Base-by-base conservation (phyloP, 30 jellyfish, hydroid and myxozoan genomes). In the Cassiopea xamachana region DNA sequence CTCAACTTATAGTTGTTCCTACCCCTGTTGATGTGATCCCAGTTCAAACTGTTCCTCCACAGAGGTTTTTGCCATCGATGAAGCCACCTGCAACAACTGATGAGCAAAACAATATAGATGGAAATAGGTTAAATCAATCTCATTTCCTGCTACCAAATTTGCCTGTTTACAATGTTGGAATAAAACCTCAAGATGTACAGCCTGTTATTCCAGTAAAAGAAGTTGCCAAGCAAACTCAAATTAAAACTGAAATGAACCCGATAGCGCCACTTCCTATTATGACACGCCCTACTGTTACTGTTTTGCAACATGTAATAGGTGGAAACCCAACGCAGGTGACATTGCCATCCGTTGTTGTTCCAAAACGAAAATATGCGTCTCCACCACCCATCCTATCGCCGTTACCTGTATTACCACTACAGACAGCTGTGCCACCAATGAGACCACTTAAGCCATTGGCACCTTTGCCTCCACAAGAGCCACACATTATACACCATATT, bases 381-480 rank as follows among this genome's bases (percentile, higher is more conserved):
- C 90, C 90, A 45, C 86, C 82, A 7, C 73, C 95, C 19, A 81
- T 77, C 51, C 48, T 77, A 58, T 15, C 76, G 3, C 95, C 90
- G 2, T 60, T 88, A 1, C 79, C 73, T 1, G 95, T 88, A 8
- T n/a, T 77, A 39, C 87, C 82, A 0, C 95, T 90, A 5, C 90
- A 88, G 62, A 79, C 87, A 1, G 87, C 70, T 7, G 86, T 86
- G 3, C 78, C 85, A 15, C 94, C 94, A 27, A 59, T 87, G 94
- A 69, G 46, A 61, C 75, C 60, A 15, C 80, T 87, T 69, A 76
- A 69, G 45, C 95, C 89, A 10, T n/a, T 67, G 67, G 72, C 27
- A 7, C 95, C 95, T 43, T 61, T 88, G 79, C 90, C 95, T 7
- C 95, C 95, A 19, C 55, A 62, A 9, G 95, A 88, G 44, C 94